These are phyloP conservation scores for Microchrysa polita DNA, from an alignment of 2,888 invertebrate species.

Conservation along the genomic window DNA sequence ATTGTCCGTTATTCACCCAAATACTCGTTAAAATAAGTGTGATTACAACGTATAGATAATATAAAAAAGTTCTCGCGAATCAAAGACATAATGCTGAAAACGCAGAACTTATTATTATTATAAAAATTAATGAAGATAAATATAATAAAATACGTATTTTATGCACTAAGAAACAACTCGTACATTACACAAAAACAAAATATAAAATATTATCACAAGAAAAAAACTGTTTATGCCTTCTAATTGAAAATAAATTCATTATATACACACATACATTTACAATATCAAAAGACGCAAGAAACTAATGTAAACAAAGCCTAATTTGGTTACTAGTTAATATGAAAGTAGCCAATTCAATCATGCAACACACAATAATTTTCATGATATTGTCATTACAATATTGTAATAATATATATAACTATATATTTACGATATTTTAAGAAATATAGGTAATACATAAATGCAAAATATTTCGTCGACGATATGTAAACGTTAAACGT, in stretches of 20 bases:
- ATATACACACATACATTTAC: too few relatives aligned
- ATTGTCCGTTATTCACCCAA: too few relatives aligned
- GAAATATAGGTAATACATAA: too few relatives aligned
- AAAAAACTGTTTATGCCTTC: constrained; percentile 41
- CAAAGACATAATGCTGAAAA: neutral
- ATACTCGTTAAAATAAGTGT: constrained; percentile 40
- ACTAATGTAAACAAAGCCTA: neutral
- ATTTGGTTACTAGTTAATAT: neutral
- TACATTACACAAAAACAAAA: neutral
- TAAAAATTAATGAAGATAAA: neutral
- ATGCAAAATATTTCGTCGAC: neutral
- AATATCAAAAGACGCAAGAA: neutral
- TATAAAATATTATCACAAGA: constrained; percentile 7
- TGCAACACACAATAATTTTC: constrained; percentile 27
- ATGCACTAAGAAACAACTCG: neutral
- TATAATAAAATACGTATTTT: neutral
- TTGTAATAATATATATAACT: neutral
- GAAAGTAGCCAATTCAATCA: constrained; percentile 21
- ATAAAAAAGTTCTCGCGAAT: neutral
- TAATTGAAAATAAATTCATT: constrained; percentile 22
- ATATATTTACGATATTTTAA: neutral
- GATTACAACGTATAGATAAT: constrained; percentile 26
- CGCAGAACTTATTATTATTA: neutral
- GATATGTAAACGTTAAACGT: constrained; percentile 3
- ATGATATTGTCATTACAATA: constrained; percentile 15